Base-by-base conservation (phyloP, 2,888 invertebrate genomes). In the Galeopsomyia nigrocyanea region DNA sequence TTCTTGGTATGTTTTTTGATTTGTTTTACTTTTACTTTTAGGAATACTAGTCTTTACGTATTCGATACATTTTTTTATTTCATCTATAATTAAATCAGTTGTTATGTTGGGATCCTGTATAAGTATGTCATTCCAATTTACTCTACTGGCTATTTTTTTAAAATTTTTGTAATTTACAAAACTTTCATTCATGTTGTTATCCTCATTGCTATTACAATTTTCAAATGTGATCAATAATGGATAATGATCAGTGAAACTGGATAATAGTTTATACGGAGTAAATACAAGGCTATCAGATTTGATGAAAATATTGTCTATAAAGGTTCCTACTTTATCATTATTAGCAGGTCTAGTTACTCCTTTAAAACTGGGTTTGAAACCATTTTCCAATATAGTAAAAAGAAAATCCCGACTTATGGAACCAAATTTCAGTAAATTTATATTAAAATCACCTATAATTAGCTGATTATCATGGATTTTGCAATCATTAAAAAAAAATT, bases 201-300 rank as follows among this genome's bases (percentile, higher is more conserved):
- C n/a, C n/a, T n/a, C n/a, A n/a, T n/a, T n/a, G n/a, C n/a, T n/a
- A n/a, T n/a, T n/a, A n/a, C n/a, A n/a, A n/a, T 51, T 31, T 14
- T 64, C 51, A n/a, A 64, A 31, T n/a, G 14, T 64, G 16, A 53
- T n/a, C 16, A 53, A n/a, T 31, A 64, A 55, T 7, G 53, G 55
- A n/a, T 64, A 64, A 16, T 64, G 65, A 13, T 63, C 63, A 39
- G 14, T 61, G 19, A 61, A 61, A 63, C 21, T 21, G 13, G 14
- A 19, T 63, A 6, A 13, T 17, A 1, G 21, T 49, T 63, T 49
- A 50, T 49, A 47, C 7, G 63, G 17, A 19, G 14, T 63, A 50
- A 14, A 7, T 7, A 6, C 19, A 6, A 63, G 17, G 14, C 5
- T 50, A 26, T 26, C 49, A 16, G 50, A 49, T 21, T 63, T 63